These are phyloP conservation scores for Drosophila elegans DNA, from an alignment of 1,140 invertebrate genomes.

Conservation along the genomic window DNA sequence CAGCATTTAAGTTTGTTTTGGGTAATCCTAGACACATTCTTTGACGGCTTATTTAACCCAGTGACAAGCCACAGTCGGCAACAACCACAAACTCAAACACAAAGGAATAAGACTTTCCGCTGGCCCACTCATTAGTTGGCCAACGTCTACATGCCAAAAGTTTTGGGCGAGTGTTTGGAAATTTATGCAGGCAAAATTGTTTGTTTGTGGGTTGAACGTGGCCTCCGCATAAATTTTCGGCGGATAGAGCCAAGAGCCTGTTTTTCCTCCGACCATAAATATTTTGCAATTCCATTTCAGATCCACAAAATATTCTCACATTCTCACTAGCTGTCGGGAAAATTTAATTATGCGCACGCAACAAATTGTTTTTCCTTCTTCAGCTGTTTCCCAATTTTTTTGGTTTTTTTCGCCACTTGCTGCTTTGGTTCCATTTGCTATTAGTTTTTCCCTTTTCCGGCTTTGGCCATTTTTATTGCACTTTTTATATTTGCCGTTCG, in stretches of 20 bases:
- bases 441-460: conserved; percentile 15
- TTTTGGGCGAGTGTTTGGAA: conserved; percentile 27
- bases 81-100: conserved; percentile 13
- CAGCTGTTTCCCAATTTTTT: conserved; percentile 30
- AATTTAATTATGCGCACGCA: conserved; percentile 76
- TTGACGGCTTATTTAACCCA: conserved; percentile 31
- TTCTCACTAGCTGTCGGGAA: conserved; percentile 37
- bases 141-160: conserved; percentile 38
- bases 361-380: conserved; percentile 56
- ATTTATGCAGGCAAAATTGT: conserved; percentile 72
- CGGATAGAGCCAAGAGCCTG: background rate
- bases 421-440: conserved; percentile 15
- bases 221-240: conserved; percentile 25
- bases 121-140: conserved; percentile 39
- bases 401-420: conserved; percentile 10
- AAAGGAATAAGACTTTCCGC: conserved; percentile 15
- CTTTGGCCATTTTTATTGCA: conserved; percentile 67
- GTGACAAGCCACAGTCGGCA: conserved; percentile 19
- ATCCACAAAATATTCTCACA: conserved; percentile 63
- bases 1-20: too few species aligned
- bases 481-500: conserved; percentile 52
- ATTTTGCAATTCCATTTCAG: conserved; percentile 64
- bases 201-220: conserved; percentile 24
- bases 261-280: conserved; percentile 44
- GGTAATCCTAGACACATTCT: background rate